Evolutionary conservation across 2,888 invertebrate species (phyloP).

Genomic region (Gastrophysa polygoni): DNA sequence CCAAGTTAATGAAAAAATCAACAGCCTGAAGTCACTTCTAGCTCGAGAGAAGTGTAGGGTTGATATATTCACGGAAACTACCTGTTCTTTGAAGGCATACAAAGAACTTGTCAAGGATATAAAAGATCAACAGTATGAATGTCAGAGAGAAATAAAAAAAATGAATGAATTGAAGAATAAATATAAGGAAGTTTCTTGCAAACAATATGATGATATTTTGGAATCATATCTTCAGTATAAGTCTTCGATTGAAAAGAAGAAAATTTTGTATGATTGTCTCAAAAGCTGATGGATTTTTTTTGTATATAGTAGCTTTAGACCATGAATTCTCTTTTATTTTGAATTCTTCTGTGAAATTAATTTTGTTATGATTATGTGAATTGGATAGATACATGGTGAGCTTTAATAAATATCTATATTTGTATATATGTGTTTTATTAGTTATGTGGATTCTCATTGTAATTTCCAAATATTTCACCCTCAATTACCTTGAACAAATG

Average conservation of each 20-base stretch:
- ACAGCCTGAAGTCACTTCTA: conserved; percentile 51
- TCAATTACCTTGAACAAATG: no score
- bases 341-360: not conserved
- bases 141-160: conserved; percentile 52
- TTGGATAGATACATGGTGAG: not conserved
- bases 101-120: conserved; percentile 52
- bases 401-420: not conserved
- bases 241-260: conserved; percentile 55
- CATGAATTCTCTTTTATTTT: not conserved
- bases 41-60: conserved; percentile 42
- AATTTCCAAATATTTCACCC: no score
- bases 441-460: no score
- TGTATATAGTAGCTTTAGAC: not conserved
- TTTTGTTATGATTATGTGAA: not conserved
- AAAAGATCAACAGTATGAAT: conserved; percentile 52
- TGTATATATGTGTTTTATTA: not conserved
- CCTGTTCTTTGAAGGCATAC: conserved; percentile 56
- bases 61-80: conserved; percentile 58
- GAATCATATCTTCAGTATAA: conserved; percentile 56
- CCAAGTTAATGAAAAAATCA: conserved; percentile 52
- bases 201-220: conserved; percentile 58
- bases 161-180: conserved; percentile 53
- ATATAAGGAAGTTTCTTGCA: conserved; percentile 55
- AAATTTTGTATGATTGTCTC: conserved; percentile 35
- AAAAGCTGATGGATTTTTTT: conserved; percentile 21